phyloP scores from a whole-genome alignment of 2,797 vertebrate genomes.

The Phrynocephalus guinanensis region DNA sequence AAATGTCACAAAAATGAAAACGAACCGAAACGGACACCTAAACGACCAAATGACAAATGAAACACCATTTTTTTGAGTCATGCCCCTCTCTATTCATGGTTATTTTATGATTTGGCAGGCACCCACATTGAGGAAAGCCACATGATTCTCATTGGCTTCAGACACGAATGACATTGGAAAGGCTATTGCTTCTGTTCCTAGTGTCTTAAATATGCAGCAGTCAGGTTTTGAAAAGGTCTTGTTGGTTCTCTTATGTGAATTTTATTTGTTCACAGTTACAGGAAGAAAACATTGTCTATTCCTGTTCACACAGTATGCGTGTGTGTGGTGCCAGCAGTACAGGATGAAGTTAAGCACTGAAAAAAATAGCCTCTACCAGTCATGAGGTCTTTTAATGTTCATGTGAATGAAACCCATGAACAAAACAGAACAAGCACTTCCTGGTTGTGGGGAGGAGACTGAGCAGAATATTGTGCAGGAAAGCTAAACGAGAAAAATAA shows the following conservation, averaged over 20 bases:
- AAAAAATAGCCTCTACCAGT: not conserved
- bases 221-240: not conserved
- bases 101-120: not conserved
- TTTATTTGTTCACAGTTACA: not conserved
- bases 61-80: no score
- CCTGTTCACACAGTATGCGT: not conserved
- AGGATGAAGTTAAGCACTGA: not conserved
- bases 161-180: no score
- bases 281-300: not conserved
- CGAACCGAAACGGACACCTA: no score
- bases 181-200: no score
- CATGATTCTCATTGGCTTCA: not conserved
- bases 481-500: not conserved
- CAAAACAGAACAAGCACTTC: not conserved
- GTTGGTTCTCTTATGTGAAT: not conserved
- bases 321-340: not conserved
- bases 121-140: not conserved
- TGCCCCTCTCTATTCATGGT: not conserved
- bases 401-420: not conserved
- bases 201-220: not conserved
- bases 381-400: not conserved
- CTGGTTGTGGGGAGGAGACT: not conserved
- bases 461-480: not conserved
- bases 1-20: no score
- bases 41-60: no score